phyloP scores from a whole-genome alignment of 2,113 vertebrate species.

The Thinocorus orbignyianus region DNA sequence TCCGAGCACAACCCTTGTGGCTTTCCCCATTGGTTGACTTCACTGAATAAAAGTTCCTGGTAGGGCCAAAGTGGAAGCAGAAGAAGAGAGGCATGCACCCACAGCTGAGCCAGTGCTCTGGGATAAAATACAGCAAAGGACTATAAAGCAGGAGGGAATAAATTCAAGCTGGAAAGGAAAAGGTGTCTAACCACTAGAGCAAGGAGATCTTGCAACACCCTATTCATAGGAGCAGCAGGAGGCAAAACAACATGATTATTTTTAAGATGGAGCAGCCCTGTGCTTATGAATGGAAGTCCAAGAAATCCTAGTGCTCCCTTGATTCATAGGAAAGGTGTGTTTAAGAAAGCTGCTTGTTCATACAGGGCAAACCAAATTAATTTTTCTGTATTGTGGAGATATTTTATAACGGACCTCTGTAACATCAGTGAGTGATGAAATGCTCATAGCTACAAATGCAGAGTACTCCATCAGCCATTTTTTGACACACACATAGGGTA shows the following conservation, averaged over 20 bases:
- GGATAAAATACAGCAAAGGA: background rate
- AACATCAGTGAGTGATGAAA: background rate
- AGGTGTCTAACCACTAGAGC: background rate
- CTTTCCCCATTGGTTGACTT: conserved; percentile 37
- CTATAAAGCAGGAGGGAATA: background rate
- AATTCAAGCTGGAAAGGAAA: background rate
- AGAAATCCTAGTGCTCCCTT: background rate
- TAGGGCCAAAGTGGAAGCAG: background rate
- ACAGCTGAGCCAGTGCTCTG: background rate
- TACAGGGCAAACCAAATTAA: background rate
- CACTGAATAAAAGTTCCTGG: background rate
- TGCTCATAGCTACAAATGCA: background rate
- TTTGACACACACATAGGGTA: background rate
- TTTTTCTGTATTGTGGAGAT: background rate
- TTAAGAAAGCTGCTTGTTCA: background rate
- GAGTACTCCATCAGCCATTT: background rate
- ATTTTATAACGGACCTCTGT: background rate
- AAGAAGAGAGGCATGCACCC: background rate
- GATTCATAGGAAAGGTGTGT: background rate
- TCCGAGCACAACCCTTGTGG: conserved; percentile 32
- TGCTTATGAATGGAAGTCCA: background rate
- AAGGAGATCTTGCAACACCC: background rate
- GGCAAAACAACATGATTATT: background rate
- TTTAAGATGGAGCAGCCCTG: background rate
- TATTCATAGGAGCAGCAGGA: background rate